Base-by-base conservation (phyloP, 1,140 invertebrate species). In the Bombus confusus region DNA sequence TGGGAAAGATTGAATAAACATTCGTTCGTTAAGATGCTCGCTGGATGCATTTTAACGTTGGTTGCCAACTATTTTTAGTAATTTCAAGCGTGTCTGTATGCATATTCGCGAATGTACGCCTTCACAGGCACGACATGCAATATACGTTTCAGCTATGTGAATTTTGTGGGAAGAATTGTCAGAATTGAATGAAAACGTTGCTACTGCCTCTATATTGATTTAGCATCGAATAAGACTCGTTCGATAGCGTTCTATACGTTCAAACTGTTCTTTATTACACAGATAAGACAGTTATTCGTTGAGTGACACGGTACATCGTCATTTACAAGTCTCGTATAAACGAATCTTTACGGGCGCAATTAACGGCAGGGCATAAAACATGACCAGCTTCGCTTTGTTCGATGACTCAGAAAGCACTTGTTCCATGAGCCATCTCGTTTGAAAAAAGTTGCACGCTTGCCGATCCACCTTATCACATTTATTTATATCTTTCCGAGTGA, bases 1-100 rank as follows among this genome's bases (percentile, higher is more conserved):
- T 83, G 72, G 72, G 34, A 68, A 76, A 12, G 28, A 76, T 66
- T 83, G 72, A 76, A 83, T 83, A 68, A 83, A 83, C 43, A 76
- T 83, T 28, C 12, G 34, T n/a, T 47, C 25, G 9, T 34, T 64
- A 59, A 62, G 37, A 52, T 43, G 47, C 41, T 75, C 59, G 66
- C 66, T 57, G 2, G 2, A n/a, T 25, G 2, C 5, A 43, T 6
- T 37, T 75, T 52, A 52, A 39, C 62, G 13, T 34, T 28, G 28
- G 15, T 12, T n/a, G 52, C 15, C 6, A 5, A 12, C 41, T 64
- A 25, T 52, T 52, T 39, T 83, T 47, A 47, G 47, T 37, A 66
- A 75, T 52, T 18, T 52, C 8, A 52, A 52, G 47, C 47, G 5
- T 22, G 18, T 52, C 8, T 52, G 47, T 52, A 22, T 22, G 47